These are phyloP conservation scores for Dione juno DNA, from an alignment of 2,888 invertebrate genomes.

Conservation along the genomic window DNA sequence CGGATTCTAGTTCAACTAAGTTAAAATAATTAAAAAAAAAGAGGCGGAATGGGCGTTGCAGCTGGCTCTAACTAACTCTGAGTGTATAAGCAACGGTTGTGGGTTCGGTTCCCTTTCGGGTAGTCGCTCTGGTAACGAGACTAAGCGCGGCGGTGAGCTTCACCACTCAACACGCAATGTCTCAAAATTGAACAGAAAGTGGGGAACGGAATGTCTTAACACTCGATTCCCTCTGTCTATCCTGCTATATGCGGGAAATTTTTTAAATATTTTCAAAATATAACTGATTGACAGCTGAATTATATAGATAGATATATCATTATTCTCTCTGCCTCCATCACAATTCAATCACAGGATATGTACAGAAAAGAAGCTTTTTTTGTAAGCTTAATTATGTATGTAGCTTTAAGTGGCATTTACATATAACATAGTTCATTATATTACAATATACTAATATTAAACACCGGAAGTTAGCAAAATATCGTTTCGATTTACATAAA, in stretches of 20 bases:
- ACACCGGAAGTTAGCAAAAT: slow-evolving; percentile 2
- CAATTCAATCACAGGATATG: too few relatives aligned
- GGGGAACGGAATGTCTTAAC: not conserved
- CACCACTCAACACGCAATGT: not conserved
- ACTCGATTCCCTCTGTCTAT: slow-evolving; percentile 1
- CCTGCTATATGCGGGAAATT: not conserved
- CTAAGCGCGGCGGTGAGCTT: not conserved
- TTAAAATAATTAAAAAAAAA: too few relatives aligned
- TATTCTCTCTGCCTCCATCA: too few relatives aligned
- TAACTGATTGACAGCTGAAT: too few relatives aligned
- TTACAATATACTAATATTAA: not conserved
- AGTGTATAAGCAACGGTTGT: not conserved
- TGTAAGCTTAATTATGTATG: too few relatives aligned
- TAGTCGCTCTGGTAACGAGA: not conserved
- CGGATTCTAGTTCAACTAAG: too few relatives aligned
- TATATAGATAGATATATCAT: too few relatives aligned
- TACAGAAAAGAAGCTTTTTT: too few relatives aligned
- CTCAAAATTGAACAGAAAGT: not conserved
- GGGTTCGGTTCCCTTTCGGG: not conserved
- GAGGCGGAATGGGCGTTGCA: too few relatives aligned
- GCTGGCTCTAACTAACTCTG: not conserved
- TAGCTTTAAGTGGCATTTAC: too few relatives aligned
- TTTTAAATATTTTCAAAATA: too few relatives aligned
- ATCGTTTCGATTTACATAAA: not conserved
- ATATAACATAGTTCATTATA: too few relatives aligned